Evolutionary conservation across 1,140 invertebrate species (phyloP), one percentile per base, ranked within the genome.

Genomic region (Cataglyphis hispanica): DNA sequence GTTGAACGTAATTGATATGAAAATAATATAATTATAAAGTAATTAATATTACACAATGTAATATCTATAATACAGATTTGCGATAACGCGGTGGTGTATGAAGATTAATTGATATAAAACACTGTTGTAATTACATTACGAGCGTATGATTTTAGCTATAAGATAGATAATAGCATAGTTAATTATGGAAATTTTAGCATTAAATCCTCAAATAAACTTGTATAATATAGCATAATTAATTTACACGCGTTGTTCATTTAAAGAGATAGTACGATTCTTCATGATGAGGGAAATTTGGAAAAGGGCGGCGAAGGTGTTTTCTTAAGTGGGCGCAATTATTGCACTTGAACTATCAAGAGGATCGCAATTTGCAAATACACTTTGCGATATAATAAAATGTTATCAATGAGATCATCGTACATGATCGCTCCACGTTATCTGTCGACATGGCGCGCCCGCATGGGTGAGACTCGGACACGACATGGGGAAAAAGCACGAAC

Each of bases 401-500:
- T 64, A 19, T 16, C 61, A 53, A 56, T 13, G 34, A 69, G n/a
- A 80, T 56, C 34, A 34, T 58, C 25, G 2, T 31, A 31, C 67
- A 50, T 27, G 50, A 81, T 37, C 66, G 37, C 50, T 60, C 43
- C 37, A 46, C 16, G 74, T 83, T 72, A 72, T 74, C 67, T 40
- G 78, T 74, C 78, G 37, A 74, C 78, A 83, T 83, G 78, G 78
- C 53, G 25, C 66, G 67, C 25, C 27, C 66, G 66, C 77, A 10
- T 80, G 13, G 46, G 34, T 16, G 46, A 50, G 16, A 50, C 78
- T 61, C 78, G 78, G 78, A 83, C 76, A 69, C 78, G 58, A 46
- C 37, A 46, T 83, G 56, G 78, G 78, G 72, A 83, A 83, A 72
- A 83, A 83, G 78, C 78, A 83, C 78, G 78, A 83, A 83, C 37